A percentile compares a stretch with the other conserved stretches of the same genome.
Conservation (phyloP, 2,888 invertebrate genomes). For the Metallyticus violacea region DNA sequence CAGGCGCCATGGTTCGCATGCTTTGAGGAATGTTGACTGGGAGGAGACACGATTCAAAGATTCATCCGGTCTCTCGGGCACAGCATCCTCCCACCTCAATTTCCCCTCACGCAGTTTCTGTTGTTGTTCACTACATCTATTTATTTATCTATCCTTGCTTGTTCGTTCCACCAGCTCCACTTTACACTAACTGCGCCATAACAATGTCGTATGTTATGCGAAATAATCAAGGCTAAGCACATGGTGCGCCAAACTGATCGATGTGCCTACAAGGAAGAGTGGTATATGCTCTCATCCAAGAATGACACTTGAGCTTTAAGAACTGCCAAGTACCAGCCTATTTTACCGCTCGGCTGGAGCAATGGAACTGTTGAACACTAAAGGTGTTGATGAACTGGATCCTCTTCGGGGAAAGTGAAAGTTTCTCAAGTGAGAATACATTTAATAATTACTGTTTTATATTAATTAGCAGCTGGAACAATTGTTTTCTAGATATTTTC, state of each 20-base stretch:
- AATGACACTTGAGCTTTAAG: background rate
- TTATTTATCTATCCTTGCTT: background rate
- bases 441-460: too few relatives aligned
- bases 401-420: too few relatives aligned
- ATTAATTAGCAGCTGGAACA: too few relatives aligned
- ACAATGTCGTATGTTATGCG: background rate
- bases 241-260: background rate
- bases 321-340: too few relatives aligned
- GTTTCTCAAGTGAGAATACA: too few relatives aligned
- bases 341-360: too few relatives aligned
- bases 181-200: background rate
- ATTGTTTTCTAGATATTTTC: too few relatives aligned
- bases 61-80: conserved; percentile 3
- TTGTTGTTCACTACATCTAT: background rate
- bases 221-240: background rate
- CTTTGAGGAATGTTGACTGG: background rate
- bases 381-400: too few relatives aligned
- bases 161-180: background rate
- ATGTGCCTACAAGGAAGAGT: background rate
- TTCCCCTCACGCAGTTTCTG: background rate
- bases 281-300: background rate
- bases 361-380: too few relatives aligned
- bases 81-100: background rate
- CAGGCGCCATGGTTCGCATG: conserved; percentile 2
- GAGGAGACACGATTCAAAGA: conserved; percentile 21